These are phyloP conservation scores for Trachelus stipa DNA, from an alignment of 2,888 invertebrate genomes.

Conservation along the genomic window DNA sequence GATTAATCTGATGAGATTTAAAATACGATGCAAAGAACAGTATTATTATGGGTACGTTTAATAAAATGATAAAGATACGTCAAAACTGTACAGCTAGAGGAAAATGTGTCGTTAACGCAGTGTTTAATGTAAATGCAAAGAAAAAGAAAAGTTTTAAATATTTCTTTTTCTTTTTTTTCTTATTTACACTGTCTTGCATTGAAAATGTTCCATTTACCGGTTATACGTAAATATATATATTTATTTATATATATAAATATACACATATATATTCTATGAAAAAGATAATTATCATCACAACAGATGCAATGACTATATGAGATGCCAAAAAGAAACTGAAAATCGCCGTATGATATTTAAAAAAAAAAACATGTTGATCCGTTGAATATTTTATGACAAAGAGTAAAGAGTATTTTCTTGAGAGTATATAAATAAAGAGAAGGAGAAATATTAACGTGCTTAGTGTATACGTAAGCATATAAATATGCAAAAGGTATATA, in stretches of 20 bases:
- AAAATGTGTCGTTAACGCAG: too few relatives aligned
- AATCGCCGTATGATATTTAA: neutral
- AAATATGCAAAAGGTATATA: neutral
- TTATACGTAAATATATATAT: too few relatives aligned
- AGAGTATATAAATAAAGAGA: neutral
- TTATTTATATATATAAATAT: too few relatives aligned
- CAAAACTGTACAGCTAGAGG: neutral
- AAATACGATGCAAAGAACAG: constrained; percentile 4
- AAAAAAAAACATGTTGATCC: neutral
- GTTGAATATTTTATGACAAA: neutral
- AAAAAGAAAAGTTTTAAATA: neutral
- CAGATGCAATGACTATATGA: neutral
- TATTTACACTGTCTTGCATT: too few relatives aligned
- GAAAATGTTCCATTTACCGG: too few relatives aligned
- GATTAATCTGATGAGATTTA: too few relatives aligned
- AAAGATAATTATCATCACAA: neutral
- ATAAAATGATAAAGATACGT: neutral
- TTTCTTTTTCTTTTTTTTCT: too few relatives aligned
- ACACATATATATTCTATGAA: too few relatives aligned
- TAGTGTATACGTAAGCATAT: neutral
- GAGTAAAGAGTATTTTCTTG: neutral
- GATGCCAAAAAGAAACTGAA: neutral
- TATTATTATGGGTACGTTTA: constrained; percentile 2
- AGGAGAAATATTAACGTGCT: neutral
- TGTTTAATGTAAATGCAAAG: neutral